These are phyloP conservation scores for Equus przewalskii DNA, from an alignment of 2,113 vertebrate species.

Conservation along the genomic window DNA sequence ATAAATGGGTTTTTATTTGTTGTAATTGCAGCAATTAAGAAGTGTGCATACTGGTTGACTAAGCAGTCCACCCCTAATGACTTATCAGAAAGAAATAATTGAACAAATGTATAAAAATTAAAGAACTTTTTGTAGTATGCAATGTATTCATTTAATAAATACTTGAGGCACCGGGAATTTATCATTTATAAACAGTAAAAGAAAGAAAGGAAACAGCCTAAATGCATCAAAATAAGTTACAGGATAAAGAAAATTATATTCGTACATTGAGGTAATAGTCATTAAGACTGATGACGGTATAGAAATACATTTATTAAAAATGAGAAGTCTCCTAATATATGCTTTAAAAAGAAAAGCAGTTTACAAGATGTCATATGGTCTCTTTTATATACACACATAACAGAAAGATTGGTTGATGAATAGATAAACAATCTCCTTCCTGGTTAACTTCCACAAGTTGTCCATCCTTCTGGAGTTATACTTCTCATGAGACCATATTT, in stretches of 20 bases:
- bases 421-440: not conserved
- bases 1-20: not conserved
- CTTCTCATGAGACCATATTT: not conserved
- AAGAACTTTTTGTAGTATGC: not conserved
- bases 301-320: not conserved
- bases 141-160: not conserved
- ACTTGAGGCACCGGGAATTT: not conserved
- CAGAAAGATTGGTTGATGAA: not conserved
- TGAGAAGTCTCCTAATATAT: not conserved
- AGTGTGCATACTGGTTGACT: not conserved
- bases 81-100: not conserved
- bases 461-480: not conserved
- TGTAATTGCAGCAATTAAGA: not conserved
- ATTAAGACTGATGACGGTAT: not conserved
- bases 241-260: not conserved
- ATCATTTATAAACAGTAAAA: constrained; percentile 3
- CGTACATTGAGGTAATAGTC: not conserved
- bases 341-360: not conserved
- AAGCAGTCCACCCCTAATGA: not conserved
- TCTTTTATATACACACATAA: not conserved
- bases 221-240: not conserved
- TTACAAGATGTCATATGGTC: not conserved
- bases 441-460: not conserved
- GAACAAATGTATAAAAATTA: not conserved
- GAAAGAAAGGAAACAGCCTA: not conserved